Conservation (phyloP, 2,888 invertebrate genomes). For the Tricholauxania praeusta region DNA sequence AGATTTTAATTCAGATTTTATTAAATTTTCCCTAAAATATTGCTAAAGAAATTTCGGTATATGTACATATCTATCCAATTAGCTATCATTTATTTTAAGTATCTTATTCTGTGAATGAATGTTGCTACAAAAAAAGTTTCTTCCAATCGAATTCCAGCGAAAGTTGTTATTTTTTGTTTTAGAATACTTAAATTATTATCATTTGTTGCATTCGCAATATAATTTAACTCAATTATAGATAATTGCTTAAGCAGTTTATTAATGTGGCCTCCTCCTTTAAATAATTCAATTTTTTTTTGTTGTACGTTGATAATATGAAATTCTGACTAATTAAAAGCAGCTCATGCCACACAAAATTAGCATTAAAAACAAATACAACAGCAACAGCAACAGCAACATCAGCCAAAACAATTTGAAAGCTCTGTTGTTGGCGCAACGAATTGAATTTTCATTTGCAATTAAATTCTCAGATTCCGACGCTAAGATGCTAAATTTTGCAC, state of each 20-base stretch:
- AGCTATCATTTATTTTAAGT: too few relatives aligned
- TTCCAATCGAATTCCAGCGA: too few relatives aligned
- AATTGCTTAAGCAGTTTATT: constrained; percentile 14
- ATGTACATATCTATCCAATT: too few relatives aligned
- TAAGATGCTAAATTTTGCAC: neutral
- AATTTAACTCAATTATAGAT: constrained; percentile 21
- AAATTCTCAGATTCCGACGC: neutral
- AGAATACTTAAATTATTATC: neutral
- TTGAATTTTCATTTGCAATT: constrained; percentile 16
- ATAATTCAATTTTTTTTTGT: too few relatives aligned
- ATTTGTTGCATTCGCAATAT: neutral
- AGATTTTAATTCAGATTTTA: too few relatives aligned
- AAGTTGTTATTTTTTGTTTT: too few relatives aligned
- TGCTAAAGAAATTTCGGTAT: too few relatives aligned
- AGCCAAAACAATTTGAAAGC: neutral
- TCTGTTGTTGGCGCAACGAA: constrained; percentile 5
- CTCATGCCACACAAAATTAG: neutral
- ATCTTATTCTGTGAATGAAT: too few relatives aligned
- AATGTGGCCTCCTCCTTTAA: too few relatives aligned
- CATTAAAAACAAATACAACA: neutral
- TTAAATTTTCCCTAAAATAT: too few relatives aligned
- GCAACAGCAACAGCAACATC: neutral
- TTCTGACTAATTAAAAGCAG: neutral
- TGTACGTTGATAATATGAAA: neutral
- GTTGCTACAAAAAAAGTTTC: too few relatives aligned